Conservation (phyloP, 2,113 vertebrate species). For the Deroptyus accipitrinus region DNA sequence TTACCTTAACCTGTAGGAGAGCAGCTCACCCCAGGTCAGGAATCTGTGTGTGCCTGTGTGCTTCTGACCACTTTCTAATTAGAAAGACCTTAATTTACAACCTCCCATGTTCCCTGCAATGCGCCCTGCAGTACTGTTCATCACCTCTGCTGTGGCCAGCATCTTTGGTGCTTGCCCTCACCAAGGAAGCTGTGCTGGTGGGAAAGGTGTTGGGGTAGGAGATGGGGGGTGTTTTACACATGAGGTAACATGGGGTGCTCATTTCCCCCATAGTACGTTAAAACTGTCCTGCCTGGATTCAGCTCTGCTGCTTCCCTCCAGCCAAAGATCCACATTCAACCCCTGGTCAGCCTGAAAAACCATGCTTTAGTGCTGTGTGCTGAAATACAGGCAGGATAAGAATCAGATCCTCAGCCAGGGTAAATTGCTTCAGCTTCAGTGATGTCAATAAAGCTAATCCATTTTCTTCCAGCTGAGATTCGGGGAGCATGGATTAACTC, state of each 20-base stretch:
- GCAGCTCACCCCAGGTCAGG: background rate
- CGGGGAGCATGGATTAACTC: background rate
- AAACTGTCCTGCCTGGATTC: background rate
- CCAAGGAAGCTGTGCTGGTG: background rate
- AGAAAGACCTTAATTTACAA: conserved; percentile 23
- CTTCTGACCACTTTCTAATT: conserved; percentile 27
- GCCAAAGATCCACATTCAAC: background rate
- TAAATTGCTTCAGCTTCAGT: conserved; percentile 10
- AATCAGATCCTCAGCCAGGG: background rate
- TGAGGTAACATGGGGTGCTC: background rate
- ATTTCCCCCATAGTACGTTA: background rate
- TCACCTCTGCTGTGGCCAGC: background rate
- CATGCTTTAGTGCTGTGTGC: background rate
- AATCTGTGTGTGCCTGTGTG: background rate
- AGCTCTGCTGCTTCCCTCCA: background rate
- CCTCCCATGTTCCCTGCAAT: background rate
- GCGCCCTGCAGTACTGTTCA: background rate
- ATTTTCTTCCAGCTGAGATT: conserved; percentile 51
- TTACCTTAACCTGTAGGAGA: background rate
- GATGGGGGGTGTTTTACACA: background rate
- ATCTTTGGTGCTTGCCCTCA: background rate
- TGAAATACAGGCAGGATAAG: background rate
- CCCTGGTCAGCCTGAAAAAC: background rate
- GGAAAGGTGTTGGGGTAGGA: background rate
- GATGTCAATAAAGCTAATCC: conserved; percentile 41